A percentile compares a stretch with the other conserved stretches of the same genome.
Conservation (phyloP, 2,797 vertebrate species). For the Erethizon dorsatum region DNA sequence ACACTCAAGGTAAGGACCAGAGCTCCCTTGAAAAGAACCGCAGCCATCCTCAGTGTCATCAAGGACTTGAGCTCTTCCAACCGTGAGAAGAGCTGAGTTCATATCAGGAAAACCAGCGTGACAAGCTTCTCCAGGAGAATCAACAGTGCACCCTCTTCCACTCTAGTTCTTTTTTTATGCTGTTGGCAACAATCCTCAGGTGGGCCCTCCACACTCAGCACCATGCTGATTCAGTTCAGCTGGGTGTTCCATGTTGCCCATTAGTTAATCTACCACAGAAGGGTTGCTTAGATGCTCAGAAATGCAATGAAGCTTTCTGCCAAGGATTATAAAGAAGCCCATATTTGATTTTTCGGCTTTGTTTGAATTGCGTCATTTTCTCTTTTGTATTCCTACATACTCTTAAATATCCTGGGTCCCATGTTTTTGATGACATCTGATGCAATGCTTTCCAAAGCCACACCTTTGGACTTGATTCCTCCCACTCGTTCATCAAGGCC, state of each 20-base stretch:
- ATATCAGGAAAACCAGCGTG: not conserved
- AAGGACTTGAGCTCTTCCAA: accelerated
- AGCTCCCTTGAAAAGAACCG: not conserved
- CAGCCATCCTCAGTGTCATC: not conserved
- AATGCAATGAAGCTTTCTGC: not conserved
- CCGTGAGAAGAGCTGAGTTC: not conserved
- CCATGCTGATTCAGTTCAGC: not conserved
- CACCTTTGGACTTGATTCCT: not conserved
- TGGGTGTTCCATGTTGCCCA: too few relatives aligned
- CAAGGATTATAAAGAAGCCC: not conserved
- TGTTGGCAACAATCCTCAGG: not conserved
- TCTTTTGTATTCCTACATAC: conserved; percentile 68
- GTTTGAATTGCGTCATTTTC: not conserved
- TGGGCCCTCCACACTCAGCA: not conserved
- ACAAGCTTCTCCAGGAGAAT: not conserved
- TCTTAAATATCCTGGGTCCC: not conserved
- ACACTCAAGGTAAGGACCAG: not conserved
- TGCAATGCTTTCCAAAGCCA: not conserved
- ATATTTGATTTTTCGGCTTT: not conserved
- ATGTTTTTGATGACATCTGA: not conserved
- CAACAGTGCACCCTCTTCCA: not conserved
- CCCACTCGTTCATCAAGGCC: not conserved
- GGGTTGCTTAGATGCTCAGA: not conserved
- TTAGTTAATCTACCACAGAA: not conserved
- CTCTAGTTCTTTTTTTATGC: not conserved